Evolutionary conservation across 2,113 vertebrate species (phyloP).

Genomic region (Polyodon spathula): DNA sequence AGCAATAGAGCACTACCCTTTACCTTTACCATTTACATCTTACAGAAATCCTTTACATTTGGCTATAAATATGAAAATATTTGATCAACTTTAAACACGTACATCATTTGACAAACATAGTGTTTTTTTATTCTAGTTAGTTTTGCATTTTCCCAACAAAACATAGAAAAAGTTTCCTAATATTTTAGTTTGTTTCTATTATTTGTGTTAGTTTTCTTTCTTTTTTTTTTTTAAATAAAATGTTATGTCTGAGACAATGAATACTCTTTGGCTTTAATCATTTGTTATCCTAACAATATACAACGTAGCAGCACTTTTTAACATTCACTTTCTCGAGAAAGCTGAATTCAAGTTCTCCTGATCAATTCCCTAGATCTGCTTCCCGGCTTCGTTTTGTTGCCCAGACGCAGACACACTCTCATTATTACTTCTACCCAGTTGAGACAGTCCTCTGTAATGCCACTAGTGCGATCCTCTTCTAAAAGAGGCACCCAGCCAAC

Average conservation of each 20-base stretch:
- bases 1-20: conserved; percentile 4
- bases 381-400: conserved; percentile 9
- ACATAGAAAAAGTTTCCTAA: conserved; percentile 20
- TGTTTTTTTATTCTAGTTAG: conserved; percentile 5
- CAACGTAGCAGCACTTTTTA: conserved; percentile 61
- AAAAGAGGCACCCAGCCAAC: background rate
- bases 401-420: conserved; percentile 1
- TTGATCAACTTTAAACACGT: conserved; percentile 15
- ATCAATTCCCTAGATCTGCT: background rate
- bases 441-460: background rate
- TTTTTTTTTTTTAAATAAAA: conserved; percentile 21
- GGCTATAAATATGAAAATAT: conserved; percentile 29
- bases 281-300: conserved; percentile 31
- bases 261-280: conserved; percentile 55
- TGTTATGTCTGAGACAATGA: conserved; percentile 18
- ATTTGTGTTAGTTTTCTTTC: conserved; percentile 29
- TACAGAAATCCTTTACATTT: conserved; percentile 20
- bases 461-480: too few relatives aligned
- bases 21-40: conserved; percentile 1
- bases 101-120: conserved; percentile 7
- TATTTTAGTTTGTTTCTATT: conserved; percentile 16
- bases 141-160: too few relatives aligned
- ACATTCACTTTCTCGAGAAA: conserved; percentile 48
- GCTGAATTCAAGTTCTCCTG: conserved; percentile 28
- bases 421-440: background rate